Percentiles rank a stretch among this genome's conserved stretches.
phyloP scores from a whole-genome alignment of 2,888 invertebrate genomes.

The Acleris cristana region DNA sequence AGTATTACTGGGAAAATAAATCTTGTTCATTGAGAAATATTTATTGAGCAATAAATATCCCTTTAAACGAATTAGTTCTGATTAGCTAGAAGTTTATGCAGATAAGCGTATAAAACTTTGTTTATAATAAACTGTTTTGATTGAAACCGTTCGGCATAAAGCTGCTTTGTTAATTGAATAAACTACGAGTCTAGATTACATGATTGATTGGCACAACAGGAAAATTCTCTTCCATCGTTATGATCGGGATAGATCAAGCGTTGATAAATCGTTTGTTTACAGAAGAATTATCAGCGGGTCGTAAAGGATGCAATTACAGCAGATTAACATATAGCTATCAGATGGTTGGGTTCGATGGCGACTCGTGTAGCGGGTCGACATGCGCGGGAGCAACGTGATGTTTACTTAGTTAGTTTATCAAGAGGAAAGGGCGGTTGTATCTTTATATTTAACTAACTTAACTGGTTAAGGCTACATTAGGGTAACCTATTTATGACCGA shows the following conservation, averaged over 20 bases:
- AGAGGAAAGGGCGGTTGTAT: neutral
- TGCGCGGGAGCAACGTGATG: constrained; percentile 29
- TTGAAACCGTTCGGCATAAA: neutral
- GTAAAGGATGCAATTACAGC: constrained; percentile 61
- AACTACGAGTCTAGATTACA: neutral
- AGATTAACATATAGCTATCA: constrained; percentile 57
- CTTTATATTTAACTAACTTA: no score
- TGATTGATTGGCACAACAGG: constrained; percentile 23
- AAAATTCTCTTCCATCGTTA: constrained; percentile 28
- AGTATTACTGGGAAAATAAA: neutral
- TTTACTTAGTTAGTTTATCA: neutral
- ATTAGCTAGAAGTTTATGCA: no score
- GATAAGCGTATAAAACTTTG: no score
- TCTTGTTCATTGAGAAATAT: neutral
- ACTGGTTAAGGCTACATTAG: no score
- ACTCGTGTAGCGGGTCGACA: constrained; percentile 37
- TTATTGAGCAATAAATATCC: no score
- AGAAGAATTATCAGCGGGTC: constrained; percentile 46
- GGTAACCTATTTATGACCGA: no score
- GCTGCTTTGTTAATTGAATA: neutral
- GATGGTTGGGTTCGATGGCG: constrained; percentile 38
- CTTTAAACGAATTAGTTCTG: no score
- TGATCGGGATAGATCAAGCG: constrained; percentile 29
- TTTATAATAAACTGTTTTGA: neutral
- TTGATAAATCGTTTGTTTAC: constrained; percentile 47